Percentiles rank a stretch among this genome's conserved stretches.
Conservation (phyloP, 2,113 vertebrate species). For the Cynopterus brachyotis region DNA sequence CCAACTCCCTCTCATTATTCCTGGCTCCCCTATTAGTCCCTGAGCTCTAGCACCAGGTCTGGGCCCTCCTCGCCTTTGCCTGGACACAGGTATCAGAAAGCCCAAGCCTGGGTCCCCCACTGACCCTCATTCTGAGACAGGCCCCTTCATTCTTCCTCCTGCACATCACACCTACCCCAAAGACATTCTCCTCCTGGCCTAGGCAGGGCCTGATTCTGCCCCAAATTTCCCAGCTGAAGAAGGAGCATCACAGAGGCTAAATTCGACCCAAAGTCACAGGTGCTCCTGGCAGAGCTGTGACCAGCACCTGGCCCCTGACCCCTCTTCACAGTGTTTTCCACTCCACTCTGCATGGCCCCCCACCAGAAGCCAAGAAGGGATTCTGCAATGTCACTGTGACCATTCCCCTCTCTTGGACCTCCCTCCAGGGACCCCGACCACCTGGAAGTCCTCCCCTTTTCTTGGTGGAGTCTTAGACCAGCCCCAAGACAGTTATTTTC, state of each 20-base stretch:
- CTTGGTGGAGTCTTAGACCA: neutral
- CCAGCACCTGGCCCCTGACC: neutral
- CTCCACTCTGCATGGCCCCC: neutral
- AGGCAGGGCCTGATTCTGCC: neutral
- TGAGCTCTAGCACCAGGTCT: neutral
- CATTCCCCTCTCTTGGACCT: neutral
- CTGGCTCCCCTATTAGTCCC: neutral
- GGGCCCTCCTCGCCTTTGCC: neutral
- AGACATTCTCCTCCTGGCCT: rapidly evolving
- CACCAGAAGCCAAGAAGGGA: neutral
- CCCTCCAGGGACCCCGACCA: too few relatives aligned
- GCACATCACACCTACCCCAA: too few relatives aligned
- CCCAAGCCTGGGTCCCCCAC: neutral
- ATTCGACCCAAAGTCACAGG: neutral
- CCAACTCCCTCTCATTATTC: neutral
- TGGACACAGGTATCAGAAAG: neutral
- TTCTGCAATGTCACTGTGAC: neutral
- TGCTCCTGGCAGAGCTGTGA: neutral
- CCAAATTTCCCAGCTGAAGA: neutral
- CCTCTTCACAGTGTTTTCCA: neutral
- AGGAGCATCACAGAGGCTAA: neutral
- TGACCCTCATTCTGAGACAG: rapidly evolving
- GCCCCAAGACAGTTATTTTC: neutral
- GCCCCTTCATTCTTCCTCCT: neutral
- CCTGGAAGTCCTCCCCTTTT: neutral